Evolutionary conservation across 2,888 invertebrate species (phyloP), one percentile per base, ranked within the genome.

Genomic region (Drosophila paramelanica): DNA sequence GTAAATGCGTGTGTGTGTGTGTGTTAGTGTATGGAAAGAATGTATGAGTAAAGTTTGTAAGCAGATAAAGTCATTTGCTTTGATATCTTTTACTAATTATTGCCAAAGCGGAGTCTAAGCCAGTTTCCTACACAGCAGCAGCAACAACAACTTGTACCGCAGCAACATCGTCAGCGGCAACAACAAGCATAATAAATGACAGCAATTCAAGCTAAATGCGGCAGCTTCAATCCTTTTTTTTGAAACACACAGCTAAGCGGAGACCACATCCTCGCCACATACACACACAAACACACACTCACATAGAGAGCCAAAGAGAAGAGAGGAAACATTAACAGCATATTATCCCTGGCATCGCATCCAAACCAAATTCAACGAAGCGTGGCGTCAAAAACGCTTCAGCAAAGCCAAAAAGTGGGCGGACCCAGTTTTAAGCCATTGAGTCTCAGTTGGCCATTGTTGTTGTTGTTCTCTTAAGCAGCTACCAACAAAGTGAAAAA

Each of bases 21-120:
- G 51, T 56, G 43, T 50, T 25, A 41, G 52, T 52, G 47, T 67
- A 68, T 81, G 42, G 57, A 55, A 55, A 50, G 62, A 71, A 56
- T 71, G 71, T 77, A 73, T 70, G 62, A 67, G 73, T 74, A 77
- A 74, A 73, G 76, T 71, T 81, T 81, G 84, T 76, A 81, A 85
- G 82, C 74, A 86, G 86, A 86, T 86, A 86, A 86, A 88, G 86
- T 86, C 88, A 86, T 86, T 86, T 86, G 82, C 89, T 88, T 88
- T 88, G 88, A 86, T 88, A 86, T 86, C 88, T 82, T 79, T 80
- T 79, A 81, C 87, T 86, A 86, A 86, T 86, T 88, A 86, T 86
- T 86, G 72, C 79, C 81, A 85, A 84, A 81, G 79, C 81, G 60
- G 56, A 70, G 67, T 67, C 86, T 88, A 88, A 88, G 86, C 83